Evolutionary conservation across 2,113 vertebrate genomes (phyloP).

Genomic region (Choloepus hoffmanni): DNA sequence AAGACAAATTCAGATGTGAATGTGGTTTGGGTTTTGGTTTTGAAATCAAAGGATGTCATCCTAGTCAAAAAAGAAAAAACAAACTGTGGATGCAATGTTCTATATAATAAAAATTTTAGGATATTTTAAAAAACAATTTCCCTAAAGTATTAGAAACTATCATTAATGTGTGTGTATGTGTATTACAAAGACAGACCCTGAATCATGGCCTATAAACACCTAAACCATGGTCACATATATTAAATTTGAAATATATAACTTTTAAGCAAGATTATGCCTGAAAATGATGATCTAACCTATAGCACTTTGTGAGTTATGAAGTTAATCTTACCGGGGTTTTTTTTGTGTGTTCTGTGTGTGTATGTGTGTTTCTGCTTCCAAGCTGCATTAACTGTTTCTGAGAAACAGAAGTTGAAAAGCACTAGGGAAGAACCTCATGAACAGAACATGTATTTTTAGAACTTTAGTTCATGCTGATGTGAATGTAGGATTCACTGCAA

Average conservation of each 20-base stretch:
- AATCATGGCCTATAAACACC: slow-evolving; percentile 26
- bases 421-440: slow-evolving; percentile 46
- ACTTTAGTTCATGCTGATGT: slow-evolving; percentile 64
- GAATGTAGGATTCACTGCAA: slow-evolving; percentile 26
- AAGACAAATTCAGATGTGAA: not conserved
- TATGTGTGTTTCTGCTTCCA: not conserved
- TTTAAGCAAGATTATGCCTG: slow-evolving; percentile 27
- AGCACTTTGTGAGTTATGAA: slow-evolving; percentile 59
- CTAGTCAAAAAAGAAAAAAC: not conserved
- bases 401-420: slow-evolving; percentile 57
- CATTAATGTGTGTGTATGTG: not conserved
- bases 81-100: not conserved
- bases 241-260: slow-evolving; percentile 64
- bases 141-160: not conserved
- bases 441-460: slow-evolving; percentile 77
- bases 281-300: slow-evolving; percentile 39
- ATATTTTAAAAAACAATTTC: slow-evolving; percentile 39
- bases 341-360: not conserved
- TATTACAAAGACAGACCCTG: not conserved
- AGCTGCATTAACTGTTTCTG: slow-evolving; percentile 40
- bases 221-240: slow-evolving; percentile 14
- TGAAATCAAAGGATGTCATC: not conserved
- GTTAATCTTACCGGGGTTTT: not conserved
- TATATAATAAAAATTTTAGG: slow-evolving; percentile 17
- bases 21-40: not conserved